Percentiles rank a stretch among this genome's conserved stretches.
These are phyloP conservation scores for Bradypodion ventrale DNA, from an alignment of 2,797 vertebrate species.

Conservation along the genomic window DNA sequence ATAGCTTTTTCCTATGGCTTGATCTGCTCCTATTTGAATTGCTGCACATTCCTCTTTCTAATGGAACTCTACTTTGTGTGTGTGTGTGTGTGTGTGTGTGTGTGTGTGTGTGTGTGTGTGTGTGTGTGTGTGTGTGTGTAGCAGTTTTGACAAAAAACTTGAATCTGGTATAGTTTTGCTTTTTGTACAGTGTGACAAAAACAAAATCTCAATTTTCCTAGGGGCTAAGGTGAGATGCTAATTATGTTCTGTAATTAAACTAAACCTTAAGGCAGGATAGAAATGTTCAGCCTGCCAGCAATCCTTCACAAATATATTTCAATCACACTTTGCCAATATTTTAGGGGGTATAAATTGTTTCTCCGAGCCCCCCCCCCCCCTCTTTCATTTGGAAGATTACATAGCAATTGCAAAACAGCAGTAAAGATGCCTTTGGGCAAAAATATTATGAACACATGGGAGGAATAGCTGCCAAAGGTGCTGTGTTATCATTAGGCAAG, in stretches of 20 bases:
- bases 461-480: conserved; percentile 1
- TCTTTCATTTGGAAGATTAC: conserved; percentile 38
- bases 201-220: conserved; percentile 35
- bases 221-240: conserved; percentile 43
- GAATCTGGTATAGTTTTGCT: neutral
- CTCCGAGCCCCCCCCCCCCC: conserved; percentile 38
- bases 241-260: conserved; percentile 34
- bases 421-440: conserved; percentile 42
- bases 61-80: conserved; percentile 1
- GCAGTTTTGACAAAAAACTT: neutral
- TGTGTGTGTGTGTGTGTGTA: too few species aligned
- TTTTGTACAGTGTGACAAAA: conserved; percentile 39
- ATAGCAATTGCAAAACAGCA: conserved; percentile 54
- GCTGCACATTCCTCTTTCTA: neutral
- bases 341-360: conserved; percentile 18
- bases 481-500: conserved; percentile 47
- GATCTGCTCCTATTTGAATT: conserved; percentile 23
- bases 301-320: conserved; percentile 42
- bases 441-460: conserved; percentile 33
- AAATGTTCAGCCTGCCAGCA: neutral
- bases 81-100: too few species aligned
- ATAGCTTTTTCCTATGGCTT: conserved; percentile 62
- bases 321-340: conserved; percentile 26
- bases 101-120: too few species aligned
- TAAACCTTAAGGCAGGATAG: conserved; percentile 31